Percentiles rank a stretch among this genome's conserved stretches.
These are phyloP conservation scores for Pterostichus niger DNA, from an alignment of 2,888 invertebrate species.

Conservation along the genomic window DNA sequence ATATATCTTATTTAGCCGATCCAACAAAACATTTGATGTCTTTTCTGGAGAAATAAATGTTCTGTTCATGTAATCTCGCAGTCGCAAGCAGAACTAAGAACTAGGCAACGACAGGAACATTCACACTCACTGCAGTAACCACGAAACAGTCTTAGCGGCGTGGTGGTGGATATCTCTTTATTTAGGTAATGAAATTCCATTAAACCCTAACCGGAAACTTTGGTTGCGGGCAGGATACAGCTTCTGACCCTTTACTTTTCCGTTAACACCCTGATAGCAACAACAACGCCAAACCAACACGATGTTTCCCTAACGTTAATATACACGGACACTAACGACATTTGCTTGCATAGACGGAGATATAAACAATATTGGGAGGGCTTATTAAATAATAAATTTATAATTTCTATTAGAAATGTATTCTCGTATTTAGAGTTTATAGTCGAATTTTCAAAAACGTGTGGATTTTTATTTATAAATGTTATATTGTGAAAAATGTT, in stretches of 20 bases:
- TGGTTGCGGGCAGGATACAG: slow-evolving; percentile 59
- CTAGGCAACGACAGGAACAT: background rate
- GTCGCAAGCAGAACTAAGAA: too few relatives aligned
- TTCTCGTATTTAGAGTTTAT: too few relatives aligned
- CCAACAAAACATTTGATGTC: background rate
- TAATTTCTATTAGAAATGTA: too few relatives aligned
- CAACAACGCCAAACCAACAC: slow-evolving; percentile 52
- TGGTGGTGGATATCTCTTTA: slow-evolving; percentile 62
- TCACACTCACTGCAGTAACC: slow-evolving; percentile 5
- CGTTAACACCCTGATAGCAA: slow-evolving; percentile 63
- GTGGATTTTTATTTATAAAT: too few relatives aligned
- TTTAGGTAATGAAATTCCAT: slow-evolving; percentile 65
- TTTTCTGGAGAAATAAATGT: background rate
- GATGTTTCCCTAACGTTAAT: slow-evolving; percentile 33
- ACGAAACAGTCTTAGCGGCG: slow-evolving; percentile 12
- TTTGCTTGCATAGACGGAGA: background rate
- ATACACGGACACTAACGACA: slow-evolving; percentile 38
- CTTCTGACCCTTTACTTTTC: slow-evolving; percentile 64
- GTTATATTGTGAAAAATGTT: too few relatives aligned
- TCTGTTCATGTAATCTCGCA: background rate
- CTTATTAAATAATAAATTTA: too few relatives aligned
- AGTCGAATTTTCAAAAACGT: too few relatives aligned
- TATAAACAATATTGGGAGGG: too few relatives aligned
- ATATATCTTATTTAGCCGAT: background rate
- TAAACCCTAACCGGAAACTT: slow-evolving; percentile 64